These are phyloP conservation scores for Phymatocera aterrima DNA, from an alignment of 2,888 invertebrate genomes.

Conservation along the genomic window DNA sequence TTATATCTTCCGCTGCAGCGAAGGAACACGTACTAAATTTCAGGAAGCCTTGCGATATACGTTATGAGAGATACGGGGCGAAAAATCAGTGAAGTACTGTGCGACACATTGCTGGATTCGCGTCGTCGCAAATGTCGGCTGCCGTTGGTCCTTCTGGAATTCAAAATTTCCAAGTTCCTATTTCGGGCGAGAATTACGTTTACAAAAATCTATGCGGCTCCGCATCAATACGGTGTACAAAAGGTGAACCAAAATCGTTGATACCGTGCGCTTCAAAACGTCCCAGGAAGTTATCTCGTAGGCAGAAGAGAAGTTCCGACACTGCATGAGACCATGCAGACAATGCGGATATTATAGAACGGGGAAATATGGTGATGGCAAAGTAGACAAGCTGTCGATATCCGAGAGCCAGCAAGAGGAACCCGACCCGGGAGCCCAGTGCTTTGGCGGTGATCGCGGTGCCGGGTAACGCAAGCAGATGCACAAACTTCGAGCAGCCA, in stretches of 20 bases:
- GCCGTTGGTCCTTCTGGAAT: background rate
- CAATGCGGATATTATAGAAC: constrained; percentile 69
- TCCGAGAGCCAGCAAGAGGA: constrained; percentile 26
- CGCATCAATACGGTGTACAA: background rate
- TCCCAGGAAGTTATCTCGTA: background rate
- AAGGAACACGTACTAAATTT: constrained; percentile 38
- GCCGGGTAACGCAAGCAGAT: constrained; percentile 41
- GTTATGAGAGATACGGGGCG: constrained; percentile 11
- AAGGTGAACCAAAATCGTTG: background rate
- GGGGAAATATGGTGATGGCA: constrained; percentile 59
- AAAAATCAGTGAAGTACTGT: constrained; percentile 26
- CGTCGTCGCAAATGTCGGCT: background rate
- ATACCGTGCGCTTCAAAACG: background rate
- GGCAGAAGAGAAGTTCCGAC: constrained; percentile 59
- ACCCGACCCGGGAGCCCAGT: constrained; percentile 20
- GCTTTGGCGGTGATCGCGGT: constrained; percentile 12
- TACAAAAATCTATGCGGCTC: too few species aligned
- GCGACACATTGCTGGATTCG: constrained; percentile 10
- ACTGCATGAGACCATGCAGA: constrained; percentile 66
- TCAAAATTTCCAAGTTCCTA: background rate
- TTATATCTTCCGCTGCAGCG: constrained; percentile 42
- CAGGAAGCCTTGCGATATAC: constrained; percentile 40
- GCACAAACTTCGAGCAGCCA: constrained; percentile 42
- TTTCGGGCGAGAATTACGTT: background rate
- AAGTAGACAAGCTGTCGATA: constrained; percentile 70